A percentile compares a stretch with the other conserved stretches of the same genome.
Evolutionary conservation across 2,797 vertebrate genomes (phyloP).

Genomic region (Spheniscus humboldti): DNA sequence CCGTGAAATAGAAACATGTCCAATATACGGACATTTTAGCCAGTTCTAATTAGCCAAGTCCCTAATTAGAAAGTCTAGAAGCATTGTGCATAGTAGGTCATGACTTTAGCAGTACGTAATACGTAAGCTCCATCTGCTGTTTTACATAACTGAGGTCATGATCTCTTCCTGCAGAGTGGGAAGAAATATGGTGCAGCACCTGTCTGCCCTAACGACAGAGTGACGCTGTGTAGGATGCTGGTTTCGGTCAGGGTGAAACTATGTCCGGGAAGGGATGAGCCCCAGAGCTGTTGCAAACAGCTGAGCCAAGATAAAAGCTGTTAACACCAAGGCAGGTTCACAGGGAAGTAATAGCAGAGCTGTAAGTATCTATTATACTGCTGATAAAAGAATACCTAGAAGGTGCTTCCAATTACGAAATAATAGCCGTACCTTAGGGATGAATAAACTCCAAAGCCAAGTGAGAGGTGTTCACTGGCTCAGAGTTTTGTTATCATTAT

Average conservation of each 20-base stretch:
- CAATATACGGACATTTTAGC: neutral
- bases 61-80: neutral
- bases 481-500: neutral
- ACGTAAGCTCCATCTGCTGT: neutral
- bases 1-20: neutral
- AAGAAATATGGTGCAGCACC: neutral
- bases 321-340: neutral
- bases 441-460: constrained; percentile 47
- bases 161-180: constrained; percentile 12
- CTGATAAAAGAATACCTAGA: constrained; percentile 39
- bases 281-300: neutral
- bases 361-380: neutral
- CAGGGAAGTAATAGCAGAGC: neutral
- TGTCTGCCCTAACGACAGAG: neutral
- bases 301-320: constrained; percentile 21
- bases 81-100: neutral
- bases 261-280: neutral
- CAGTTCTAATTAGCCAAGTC: neutral
- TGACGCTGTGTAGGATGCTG: neutral
- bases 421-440: constrained; percentile 25
- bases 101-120: neutral
- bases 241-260: constrained; percentile 38
- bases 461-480: neutral
- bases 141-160: neutral
- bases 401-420: constrained; percentile 22